Evolutionary conservation across 2,797 vertebrate genomes (phyloP).

Genomic region (Harpagifer antarcticus): DNA sequence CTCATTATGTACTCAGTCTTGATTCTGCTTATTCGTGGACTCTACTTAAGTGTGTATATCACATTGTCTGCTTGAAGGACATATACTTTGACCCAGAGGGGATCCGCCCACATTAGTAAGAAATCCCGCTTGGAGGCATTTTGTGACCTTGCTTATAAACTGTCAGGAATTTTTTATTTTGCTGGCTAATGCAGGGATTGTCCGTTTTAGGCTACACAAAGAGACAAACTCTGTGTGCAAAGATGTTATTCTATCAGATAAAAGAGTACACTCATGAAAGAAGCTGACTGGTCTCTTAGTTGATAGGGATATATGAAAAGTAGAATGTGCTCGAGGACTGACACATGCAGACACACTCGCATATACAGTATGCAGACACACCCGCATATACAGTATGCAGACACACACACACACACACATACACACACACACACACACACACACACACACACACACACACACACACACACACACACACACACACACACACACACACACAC

Average conservation of each 20-base stretch:
- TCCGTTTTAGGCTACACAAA: slow-evolving; percentile 4
- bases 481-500: not conserved
- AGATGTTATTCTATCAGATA: not conserved
- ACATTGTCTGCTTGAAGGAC: slow-evolving; percentile 17
- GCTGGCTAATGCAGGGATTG: not conserved
- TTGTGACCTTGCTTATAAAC: slow-evolving; percentile 6
- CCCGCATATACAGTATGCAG: not conserved
- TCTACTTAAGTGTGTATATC: not conserved
- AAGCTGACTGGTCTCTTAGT: not conserved
- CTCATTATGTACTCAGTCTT: slow-evolving; percentile 26
- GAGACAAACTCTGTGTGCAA: not conserved
- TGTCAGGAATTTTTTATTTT: not conserved
- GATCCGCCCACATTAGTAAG: not conserved
- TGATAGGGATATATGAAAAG: slow-evolving; percentile 11
- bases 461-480: not conserved
- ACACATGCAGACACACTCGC: not conserved
- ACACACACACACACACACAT: not conserved
- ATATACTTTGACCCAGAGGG: not conserved
- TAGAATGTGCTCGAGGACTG: not conserved
- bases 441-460: not conserved
- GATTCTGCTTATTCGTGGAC: not conserved
- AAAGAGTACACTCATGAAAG: not conserved
- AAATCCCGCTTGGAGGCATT: not conserved
- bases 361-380: not conserved
- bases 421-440: slow-evolving; percentile 1